A percentile compares a stretch with the other conserved stretches of the same genome.
Evolutionary conservation across 2,888 invertebrate species (phyloP).

Genomic region (Sesia bembeciformis): DNA sequence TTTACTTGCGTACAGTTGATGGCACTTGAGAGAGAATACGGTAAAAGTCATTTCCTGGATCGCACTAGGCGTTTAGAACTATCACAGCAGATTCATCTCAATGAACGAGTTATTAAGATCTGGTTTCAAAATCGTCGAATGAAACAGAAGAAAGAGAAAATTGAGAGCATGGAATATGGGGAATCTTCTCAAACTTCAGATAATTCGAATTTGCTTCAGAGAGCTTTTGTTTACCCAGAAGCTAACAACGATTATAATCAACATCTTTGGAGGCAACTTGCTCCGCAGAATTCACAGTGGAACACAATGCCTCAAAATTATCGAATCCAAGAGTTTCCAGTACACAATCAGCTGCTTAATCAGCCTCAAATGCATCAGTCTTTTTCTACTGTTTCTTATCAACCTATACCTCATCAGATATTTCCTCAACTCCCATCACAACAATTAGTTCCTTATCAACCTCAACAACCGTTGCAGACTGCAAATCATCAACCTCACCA

Average conservation of each 20-base stretch:
- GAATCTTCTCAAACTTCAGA: background rate
- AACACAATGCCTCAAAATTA: background rate
- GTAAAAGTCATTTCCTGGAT: background rate
- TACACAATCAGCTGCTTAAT: conserved; percentile 1
- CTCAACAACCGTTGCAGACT: too few species aligned
- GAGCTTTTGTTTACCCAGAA: background rate
- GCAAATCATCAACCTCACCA: too few species aligned
- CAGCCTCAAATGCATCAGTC: too few species aligned
- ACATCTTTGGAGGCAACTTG: background rate
- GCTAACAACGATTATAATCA: background rate
- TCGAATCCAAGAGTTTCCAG: too few species aligned
- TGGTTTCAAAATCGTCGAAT: conserved; percentile 5
- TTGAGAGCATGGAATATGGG: background rate
- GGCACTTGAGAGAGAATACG: background rate
- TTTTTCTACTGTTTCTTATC: too few species aligned
- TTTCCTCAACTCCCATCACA: too few species aligned
- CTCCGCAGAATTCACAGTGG: background rate
- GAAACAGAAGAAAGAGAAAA: conserved; percentile 3
- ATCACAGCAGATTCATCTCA: background rate
- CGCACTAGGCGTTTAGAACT: background rate
- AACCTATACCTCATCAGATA: too few species aligned
- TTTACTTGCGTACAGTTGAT: background rate
- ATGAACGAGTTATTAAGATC: background rate
- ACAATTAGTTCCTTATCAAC: too few species aligned
- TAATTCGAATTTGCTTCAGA: background rate